Percentiles rank a stretch among this genome's conserved stretches.
Evolutionary conservation across 2,113 vertebrate species (phyloP).

Genomic region (Taurulus bubalis): DNA sequence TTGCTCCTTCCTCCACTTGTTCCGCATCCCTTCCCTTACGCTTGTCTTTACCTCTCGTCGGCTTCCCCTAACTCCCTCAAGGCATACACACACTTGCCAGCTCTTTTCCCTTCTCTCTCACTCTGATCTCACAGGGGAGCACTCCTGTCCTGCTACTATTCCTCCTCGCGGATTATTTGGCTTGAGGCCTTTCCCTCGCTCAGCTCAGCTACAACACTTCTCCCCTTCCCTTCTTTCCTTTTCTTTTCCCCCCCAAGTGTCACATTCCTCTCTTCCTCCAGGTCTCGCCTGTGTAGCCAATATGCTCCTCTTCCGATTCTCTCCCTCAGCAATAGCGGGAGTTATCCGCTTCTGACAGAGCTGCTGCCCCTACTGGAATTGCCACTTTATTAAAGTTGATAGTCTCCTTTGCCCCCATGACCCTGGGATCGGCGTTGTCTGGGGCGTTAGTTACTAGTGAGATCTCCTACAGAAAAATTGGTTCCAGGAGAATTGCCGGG

Average conservation of each 20-base stretch:
- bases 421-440: constrained; percentile 23
- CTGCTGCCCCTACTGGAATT: constrained; percentile 7
- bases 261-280: neutral
- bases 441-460: constrained; percentile 12
- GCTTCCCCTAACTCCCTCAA: constrained; percentile 61
- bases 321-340: neutral
- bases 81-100: constrained; percentile 56
- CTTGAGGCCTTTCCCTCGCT: constrained; percentile 46
- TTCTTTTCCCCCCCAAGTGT: constrained; percentile 1
- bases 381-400: constrained; percentile 36
- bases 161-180: constrained; percentile 50
- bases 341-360: constrained; percentile 22
- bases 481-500: neutral
- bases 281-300: neutral
- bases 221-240: constrained; percentile 5
- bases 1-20: constrained; percentile 25
- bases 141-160: constrained; percentile 63
- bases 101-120: constrained; percentile 52
- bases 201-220: constrained; percentile 17
- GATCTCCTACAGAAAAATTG: neutral
- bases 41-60: constrained; percentile 47
- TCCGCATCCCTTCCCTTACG: constrained; percentile 29
- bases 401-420: constrained; percentile 23
- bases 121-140: constrained; percentile 70
- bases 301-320: neutral